Conservation (phyloP, 2,888 invertebrate species). For the Lycophotia porphyrea region DNA sequence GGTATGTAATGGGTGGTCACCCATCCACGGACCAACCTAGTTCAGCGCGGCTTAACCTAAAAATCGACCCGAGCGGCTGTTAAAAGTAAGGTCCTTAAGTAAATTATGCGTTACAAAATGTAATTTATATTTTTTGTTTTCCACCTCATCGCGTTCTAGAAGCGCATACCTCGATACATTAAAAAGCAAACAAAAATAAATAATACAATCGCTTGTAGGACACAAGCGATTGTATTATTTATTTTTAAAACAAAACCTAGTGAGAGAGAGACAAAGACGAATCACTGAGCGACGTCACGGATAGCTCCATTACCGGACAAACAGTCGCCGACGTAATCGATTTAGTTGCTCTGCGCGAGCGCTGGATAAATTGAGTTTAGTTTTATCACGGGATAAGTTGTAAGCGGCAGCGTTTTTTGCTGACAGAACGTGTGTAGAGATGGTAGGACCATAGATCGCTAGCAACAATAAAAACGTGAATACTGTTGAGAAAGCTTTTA, state of each 20-base stretch:
- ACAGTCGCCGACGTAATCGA: constrained; percentile 62
- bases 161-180: background rate
- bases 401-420: background rate
- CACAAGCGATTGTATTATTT: constrained; percentile 30
- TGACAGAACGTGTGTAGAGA: background rate
- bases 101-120: background rate
- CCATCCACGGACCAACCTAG: background rate
- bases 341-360: constrained; percentile 63
- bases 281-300: constrained; percentile 56
- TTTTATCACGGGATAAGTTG: constrained; percentile 14
- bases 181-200: constrained; percentile 10
- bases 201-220: no score
- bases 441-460: background rate
- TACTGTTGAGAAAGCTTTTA: background rate
- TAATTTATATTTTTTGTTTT: background rate
- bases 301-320: constrained; percentile 61
- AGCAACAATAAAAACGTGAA: background rate
- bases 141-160: no score
- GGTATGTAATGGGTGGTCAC: background rate
- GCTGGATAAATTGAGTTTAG: constrained; percentile 64
- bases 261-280: constrained; percentile 63
- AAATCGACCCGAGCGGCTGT: background rate
- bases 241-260: constrained; percentile 43
- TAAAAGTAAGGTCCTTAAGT: background rate
- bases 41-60: background rate